phyloP scores from a whole-genome alignment of 2,797 vertebrate genomes.

The Enteromius fasciolatus region DNA sequence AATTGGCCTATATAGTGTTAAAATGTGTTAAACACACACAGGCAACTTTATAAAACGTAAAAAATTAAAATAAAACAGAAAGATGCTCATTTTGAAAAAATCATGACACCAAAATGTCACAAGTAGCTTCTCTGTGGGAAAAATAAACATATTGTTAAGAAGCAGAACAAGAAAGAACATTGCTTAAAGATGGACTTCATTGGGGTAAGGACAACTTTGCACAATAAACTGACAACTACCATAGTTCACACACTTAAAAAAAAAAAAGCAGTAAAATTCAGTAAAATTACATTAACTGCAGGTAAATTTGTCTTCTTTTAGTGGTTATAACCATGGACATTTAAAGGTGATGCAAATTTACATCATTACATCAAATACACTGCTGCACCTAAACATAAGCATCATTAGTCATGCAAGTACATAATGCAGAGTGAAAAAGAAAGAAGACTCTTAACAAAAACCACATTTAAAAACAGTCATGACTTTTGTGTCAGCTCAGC shows the following conservation, averaged over 20 bases:
- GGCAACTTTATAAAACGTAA: not conserved
- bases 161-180: conserved; percentile 22
- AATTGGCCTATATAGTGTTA: too few species aligned
- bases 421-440: not conserved
- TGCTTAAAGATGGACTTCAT: conserved; percentile 8
- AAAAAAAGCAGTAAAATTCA: not conserved
- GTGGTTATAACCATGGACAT: not conserved
- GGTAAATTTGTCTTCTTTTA: not conserved
- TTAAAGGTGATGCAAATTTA: too few species aligned
- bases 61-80: conserved; percentile 19
- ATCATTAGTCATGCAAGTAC: too few species aligned
- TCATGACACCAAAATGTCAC: not conserved
- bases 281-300: not conserved
- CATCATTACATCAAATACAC: too few species aligned
- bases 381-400: not conserved
- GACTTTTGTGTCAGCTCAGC: not conserved
- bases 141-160: not conserved
- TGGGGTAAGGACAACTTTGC: conserved; percentile 1
- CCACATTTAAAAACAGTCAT: not conserved
- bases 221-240: not conserved
- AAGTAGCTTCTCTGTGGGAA: not conserved
- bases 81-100: not conserved
- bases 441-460: not conserved
- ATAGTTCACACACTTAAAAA: not conserved
- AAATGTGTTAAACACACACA: not conserved